phyloP scores from a whole-genome alignment of 2,113 vertebrate genomes.

The Albula glossodonta region DNA sequence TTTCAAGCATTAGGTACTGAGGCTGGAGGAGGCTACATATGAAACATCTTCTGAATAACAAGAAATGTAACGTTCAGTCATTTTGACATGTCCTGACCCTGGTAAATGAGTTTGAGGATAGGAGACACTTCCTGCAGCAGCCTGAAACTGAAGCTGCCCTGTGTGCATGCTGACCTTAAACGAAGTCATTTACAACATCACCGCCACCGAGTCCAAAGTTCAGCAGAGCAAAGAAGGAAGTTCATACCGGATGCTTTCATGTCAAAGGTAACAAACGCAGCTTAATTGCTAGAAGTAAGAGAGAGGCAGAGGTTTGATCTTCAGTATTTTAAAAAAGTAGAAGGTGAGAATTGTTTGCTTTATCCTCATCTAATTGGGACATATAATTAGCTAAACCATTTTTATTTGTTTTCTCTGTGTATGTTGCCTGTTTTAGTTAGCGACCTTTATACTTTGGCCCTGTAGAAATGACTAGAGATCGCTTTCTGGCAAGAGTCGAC shows the following conservation, averaged over 20 bases:
- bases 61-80: neutral
- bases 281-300: neutral
- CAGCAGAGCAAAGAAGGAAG: neutral
- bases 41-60: neutral
- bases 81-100: constrained; percentile 12
- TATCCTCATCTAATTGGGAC: neutral
- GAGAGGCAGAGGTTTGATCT: neutral
- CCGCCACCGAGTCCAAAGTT: neutral
- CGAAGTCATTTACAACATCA: neutral
- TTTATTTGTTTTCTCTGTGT: constrained; percentile 47
- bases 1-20: neutral
- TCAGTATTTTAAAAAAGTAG: no score
- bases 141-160: constrained; percentile 4
- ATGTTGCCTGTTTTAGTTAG: neutral
- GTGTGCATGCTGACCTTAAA: neutral
- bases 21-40: neutral
- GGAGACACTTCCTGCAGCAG: neutral
- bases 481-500: neutral
- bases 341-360: neutral
- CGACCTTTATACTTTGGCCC: neutral
- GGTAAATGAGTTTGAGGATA: neutral
- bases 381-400: constrained; percentile 45
- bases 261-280: neutral
- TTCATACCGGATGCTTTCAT: neutral
- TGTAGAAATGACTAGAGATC: constrained; percentile 5